Base-by-base conservation (phyloP, 2,113 vertebrate species). In the Micromys minutus region DNA sequence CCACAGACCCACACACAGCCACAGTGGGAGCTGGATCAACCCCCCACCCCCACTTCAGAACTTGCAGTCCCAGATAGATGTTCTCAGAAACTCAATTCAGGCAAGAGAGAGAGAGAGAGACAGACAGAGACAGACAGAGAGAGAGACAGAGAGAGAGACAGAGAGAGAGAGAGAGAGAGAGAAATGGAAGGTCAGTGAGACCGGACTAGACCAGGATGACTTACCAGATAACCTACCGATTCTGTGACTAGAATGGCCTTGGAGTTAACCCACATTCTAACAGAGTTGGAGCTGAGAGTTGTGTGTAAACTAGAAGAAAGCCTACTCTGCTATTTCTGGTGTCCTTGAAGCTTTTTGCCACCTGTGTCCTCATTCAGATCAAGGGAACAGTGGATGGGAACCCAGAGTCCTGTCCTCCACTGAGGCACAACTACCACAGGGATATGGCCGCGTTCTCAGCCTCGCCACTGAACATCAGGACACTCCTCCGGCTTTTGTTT, bases 201-300 rank as follows among this genome's bases (percentile, higher is more conserved):
- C 71, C n/a, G 67, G 50, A 36, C 45, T 57, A 95, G 71, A 76
- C 47, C 63, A 61, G 50, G 45, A 36, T 79, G 86, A 52, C 8
- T 96, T 93, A 61, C 42, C 74, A n/a, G 67, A 79, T 81, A 55
- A 31, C 24, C 89, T 81, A 67, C 29, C 81, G 57, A 45, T 59
- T 63, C 63, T 39, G n/a, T 57, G 88, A 59, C 63, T 87, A 93
- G 75, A 95, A 94, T 81, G 59, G 39, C 10, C 87, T 83, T 91
- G 42, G 93, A 76, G 39, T 91, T 96, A 93, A 87, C 39, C 75
- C 94, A 80, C 67, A 89, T 71, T 93, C 69, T 94, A 83, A 92
- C 69, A 77, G 39, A 92, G 76, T 77, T 84, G 85, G 19, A 88
- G 39, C 26, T 87, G 52, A 65, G 67, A 92, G n/a, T 39, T 92